These are phyloP conservation scores for Phycodurus eques DNA, from an alignment of 2,113 vertebrate genomes.

Conservation along the genomic window DNA sequence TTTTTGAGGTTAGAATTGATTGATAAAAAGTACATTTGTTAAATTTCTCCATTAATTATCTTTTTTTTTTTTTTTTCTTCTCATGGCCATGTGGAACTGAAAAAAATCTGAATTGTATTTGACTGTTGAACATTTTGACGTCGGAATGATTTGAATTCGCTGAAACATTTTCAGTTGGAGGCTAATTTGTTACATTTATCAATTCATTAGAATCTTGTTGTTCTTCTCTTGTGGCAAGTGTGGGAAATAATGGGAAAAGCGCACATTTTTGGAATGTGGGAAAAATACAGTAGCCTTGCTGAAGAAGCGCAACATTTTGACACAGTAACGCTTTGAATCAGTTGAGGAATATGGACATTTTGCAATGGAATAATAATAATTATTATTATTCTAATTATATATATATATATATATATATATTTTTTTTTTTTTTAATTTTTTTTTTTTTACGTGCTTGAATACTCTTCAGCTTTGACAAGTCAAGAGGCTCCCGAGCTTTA, in stretches of 20 bases:
- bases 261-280: neutral
- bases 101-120: too few relatives aligned
- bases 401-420: too few relatives aligned
- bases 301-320: neutral
- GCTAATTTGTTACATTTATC: neutral
- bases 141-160: neutral
- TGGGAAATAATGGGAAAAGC: neutral
- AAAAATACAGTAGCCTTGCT: neutral
- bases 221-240: neutral
- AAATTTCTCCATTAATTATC: too few relatives aligned
- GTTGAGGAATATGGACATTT: neutral
- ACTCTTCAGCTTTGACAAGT: neutral
- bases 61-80: too few relatives aligned
- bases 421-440: neutral
- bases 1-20: neutral
- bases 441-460: neutral
- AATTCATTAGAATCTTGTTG: neutral
- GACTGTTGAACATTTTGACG: neutral
- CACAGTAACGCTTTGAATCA: neutral
- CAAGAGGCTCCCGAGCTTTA: constrained; percentile 24
- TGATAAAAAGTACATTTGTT: neutral
- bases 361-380: neutral
- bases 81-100: too few relatives aligned
- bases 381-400: neutral
- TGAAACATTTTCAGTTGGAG: neutral